Evolutionary conservation across 2,888 invertebrate genomes (phyloP).

Genomic region (Taphrorychus bicolor): DNA sequence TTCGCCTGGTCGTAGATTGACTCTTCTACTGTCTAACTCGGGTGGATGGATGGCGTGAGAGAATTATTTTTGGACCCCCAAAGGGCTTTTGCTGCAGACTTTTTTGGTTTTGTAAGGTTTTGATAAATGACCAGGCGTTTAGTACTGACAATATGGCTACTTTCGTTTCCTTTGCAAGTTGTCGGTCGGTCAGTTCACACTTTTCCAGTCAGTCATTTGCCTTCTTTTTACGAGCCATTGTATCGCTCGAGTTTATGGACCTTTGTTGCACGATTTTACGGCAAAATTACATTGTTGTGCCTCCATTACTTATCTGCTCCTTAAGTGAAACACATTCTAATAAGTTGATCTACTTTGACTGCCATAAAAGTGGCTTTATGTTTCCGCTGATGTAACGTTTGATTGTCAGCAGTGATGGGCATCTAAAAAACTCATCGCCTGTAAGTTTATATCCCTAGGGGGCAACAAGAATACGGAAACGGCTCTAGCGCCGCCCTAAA

Average conservation of each 20-base stretch:
- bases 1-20: conserved; percentile 20
- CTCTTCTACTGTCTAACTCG: conserved; percentile 22
- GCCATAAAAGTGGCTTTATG: conserved; percentile 17
- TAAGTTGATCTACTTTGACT: conserved; percentile 7
- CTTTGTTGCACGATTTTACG: conserved; percentile 13
- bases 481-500: background rate
- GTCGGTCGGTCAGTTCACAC: conserved; percentile 6
- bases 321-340: conserved; percentile 16
- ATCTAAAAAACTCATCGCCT: background rate
- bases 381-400: conserved; percentile 10
- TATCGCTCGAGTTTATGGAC: conserved; percentile 16
- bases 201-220: conserved; percentile 2
- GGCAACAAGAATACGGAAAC: background rate
- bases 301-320: conserved; percentile 14
- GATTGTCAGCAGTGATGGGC: background rate
- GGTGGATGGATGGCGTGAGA: conserved; percentile 30
- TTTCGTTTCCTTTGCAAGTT: background rate
- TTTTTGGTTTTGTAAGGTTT: background rate
- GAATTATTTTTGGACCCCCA: background rate
- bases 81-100: background rate
- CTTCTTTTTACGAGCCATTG: conserved; percentile 25
- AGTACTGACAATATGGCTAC: background rate
- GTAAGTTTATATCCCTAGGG: background rate
- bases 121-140: background rate
- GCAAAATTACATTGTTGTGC: conserved; percentile 15